These are phyloP conservation scores for Climacteris rufus DNA, from an alignment of 2,113 vertebrate species.

Conservation along the genomic window DNA sequence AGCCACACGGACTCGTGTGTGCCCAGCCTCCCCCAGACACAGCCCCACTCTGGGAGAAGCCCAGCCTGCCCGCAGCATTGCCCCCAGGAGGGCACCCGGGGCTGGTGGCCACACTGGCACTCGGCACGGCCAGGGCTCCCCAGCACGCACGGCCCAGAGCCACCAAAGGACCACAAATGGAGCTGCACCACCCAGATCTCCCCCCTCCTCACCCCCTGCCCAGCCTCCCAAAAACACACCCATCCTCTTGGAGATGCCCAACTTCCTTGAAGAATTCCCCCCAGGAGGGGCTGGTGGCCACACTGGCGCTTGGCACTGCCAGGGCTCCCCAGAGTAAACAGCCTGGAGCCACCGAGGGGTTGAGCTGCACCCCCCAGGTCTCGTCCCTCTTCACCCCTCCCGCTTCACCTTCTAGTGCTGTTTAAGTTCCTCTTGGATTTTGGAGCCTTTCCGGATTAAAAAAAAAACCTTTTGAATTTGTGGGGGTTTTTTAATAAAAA, in stretches of 20 bases:
- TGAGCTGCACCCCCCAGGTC: not conserved
- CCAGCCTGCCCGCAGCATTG: too few species aligned
- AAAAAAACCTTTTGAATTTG: not conserved
- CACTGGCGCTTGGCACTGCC: not conserved
- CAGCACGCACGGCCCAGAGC: fast-evolving
- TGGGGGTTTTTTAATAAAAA: not conserved
- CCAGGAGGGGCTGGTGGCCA: too few species aligned
- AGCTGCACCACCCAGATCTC: not conserved
- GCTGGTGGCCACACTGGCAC: too few species aligned
- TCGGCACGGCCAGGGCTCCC: not conserved
- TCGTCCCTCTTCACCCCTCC: fast-evolving
- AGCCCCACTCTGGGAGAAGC: too few species aligned
- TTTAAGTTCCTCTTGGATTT: not conserved
- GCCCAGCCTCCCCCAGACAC: too few species aligned
- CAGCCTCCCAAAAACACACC: not conserved
- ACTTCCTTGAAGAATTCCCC: too few species aligned
- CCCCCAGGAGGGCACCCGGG: not conserved
- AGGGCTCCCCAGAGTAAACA: not conserved
- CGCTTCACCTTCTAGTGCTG: not conserved
- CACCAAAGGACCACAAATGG: fast-evolving
- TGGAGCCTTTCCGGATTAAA: not conserved
- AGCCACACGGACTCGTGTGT: too few species aligned
- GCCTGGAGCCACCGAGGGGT: not conserved
- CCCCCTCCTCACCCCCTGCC: not conserved
- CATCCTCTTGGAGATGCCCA: fast-evolving